Evolutionary conservation across 2,888 invertebrate species (phyloP).

Genomic region (Trichopoda pennipes): DNA sequence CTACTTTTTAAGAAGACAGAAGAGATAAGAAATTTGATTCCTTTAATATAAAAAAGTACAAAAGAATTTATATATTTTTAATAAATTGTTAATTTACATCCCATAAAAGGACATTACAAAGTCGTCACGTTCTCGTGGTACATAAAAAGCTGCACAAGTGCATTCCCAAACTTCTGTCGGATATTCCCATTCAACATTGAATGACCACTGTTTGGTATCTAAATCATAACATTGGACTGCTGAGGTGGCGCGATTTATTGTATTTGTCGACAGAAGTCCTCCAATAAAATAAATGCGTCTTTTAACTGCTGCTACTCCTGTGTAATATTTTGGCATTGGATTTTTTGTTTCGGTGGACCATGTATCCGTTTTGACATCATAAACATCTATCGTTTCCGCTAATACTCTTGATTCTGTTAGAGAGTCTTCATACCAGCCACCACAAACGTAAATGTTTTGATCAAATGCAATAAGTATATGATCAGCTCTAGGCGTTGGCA

Average conservation of each 20-base stretch:
- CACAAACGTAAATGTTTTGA: constrained; percentile 84
- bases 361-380: constrained; percentile 83
- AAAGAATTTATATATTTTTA: constrained; percentile 41
- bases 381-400: constrained; percentile 85
- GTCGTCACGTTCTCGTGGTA: constrained; percentile 82
- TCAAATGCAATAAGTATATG: constrained; percentile 84
- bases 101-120: constrained; percentile 60
- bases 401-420: constrained; percentile 82
- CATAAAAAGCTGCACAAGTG: constrained; percentile 85
- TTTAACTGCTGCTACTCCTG: constrained; percentile 85
- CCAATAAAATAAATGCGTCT: constrained; percentile 86
- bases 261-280: constrained; percentile 85
- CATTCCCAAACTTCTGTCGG: constrained; percentile 88
- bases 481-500: constrained; percentile 85
- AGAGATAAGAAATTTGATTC: constrained; percentile 9
- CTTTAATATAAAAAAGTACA: constrained; percentile 53
- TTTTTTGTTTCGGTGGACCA: constrained; percentile 85
- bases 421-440: constrained; percentile 85
- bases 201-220: constrained; percentile 83
- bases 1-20: constrained; percentile 17
- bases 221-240: constrained; percentile 86
- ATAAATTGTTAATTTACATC: constrained; percentile 36
- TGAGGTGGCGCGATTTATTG: constrained; percentile 85
- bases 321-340: constrained; percentile 86
- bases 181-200: constrained; percentile 83